Conservation (phyloP, 2,888 invertebrate species). For the Epicampocera succincta region DNA sequence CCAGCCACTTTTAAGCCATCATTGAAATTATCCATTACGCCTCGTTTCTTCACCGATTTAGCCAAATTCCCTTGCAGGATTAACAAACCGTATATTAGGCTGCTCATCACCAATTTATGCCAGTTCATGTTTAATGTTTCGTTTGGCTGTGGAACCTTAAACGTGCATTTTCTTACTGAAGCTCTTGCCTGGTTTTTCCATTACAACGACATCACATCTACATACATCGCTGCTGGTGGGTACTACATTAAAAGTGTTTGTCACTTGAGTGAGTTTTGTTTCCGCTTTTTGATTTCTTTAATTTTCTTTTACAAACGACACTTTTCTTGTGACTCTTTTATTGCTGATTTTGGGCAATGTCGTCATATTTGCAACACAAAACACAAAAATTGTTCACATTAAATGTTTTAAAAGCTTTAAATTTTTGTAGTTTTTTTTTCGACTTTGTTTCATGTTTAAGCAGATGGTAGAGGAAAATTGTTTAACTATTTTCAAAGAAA, state of each 20-base stretch:
- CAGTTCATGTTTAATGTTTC: conserved; percentile 38
- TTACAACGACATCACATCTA: conserved; percentile 27
- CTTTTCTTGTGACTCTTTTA: conserved; percentile 5
- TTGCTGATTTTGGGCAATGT: neutral
- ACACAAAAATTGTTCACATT: no score
- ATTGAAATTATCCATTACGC: conserved; percentile 79
- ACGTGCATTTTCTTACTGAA: conserved; percentile 49
- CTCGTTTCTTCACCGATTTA: conserved; percentile 72
- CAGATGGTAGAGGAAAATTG: no score
- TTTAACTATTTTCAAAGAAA: no score
- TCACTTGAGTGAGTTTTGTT: conserved; percentile 76
- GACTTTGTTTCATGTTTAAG: no score
- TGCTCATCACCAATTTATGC: conserved; percentile 9
- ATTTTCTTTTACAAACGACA: conserved; percentile 47
- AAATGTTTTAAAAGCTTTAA: no score
- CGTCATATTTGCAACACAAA: no score
- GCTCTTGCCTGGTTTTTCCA: conserved; percentile 8
- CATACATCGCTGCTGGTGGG: no score
- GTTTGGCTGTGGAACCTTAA: conserved; percentile 18
- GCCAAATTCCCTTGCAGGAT: conserved; percentile 43
- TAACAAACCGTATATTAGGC: conserved; percentile 15
- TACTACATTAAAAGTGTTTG: conserved; percentile 68
- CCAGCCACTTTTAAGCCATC: conserved; percentile 80
- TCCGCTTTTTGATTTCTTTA: conserved; percentile 62
- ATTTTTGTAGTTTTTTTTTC: no score